A percentile compares a stretch with the other conserved stretches of the same genome.
Evolutionary conservation across 1,140 invertebrate genomes (phyloP).

Genomic region (Berghia stephanieae): DNA sequence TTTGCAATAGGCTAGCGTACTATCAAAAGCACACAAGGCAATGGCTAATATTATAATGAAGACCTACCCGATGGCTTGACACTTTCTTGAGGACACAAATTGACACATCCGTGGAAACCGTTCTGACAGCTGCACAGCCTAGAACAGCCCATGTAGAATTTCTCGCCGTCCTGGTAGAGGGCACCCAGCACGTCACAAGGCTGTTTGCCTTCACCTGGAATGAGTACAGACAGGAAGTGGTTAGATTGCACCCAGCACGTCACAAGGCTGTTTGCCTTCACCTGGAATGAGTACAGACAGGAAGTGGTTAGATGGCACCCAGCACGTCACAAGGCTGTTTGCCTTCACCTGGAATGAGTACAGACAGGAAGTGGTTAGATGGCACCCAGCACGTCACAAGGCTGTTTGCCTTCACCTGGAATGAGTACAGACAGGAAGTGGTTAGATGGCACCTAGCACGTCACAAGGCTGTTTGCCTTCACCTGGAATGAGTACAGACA

Average conservation of each 20-base stretch:
- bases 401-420: slow-evolving; percentile 41
- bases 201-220: slow-evolving; percentile 43
- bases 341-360: slow-evolving; percentile 45
- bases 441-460: neutral
- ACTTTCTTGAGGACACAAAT: slow-evolving; percentile 77
- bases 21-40: too few relatives aligned
- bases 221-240: slow-evolving; percentile 39
- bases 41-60: neutral
- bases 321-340: slow-evolving; percentile 67
- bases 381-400: slow-evolving; percentile 70
- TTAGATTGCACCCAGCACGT: slow-evolving; percentile 73
- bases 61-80: slow-evolving; percentile 70
- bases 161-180: slow-evolving; percentile 74
- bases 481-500: too few relatives aligned
- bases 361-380: slow-evolving; percentile 66
- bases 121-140: slow-evolving; percentile 77
- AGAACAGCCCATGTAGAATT: slow-evolving; percentile 75
- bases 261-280: slow-evolving; percentile 48
- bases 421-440: slow-evolving; percentile 37
- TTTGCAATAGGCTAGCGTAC: too few relatives aligned
- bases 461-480: too few relatives aligned
- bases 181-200: slow-evolving; percentile 70
- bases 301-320: slow-evolving; percentile 69
- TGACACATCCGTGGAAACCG: slow-evolving; percentile 78
- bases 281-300: slow-evolving; percentile 44